These are phyloP conservation scores for Diploscapter pachys DNA, from an alignment of 1,140 invertebrate genomes.

Conservation along the genomic window DNA sequence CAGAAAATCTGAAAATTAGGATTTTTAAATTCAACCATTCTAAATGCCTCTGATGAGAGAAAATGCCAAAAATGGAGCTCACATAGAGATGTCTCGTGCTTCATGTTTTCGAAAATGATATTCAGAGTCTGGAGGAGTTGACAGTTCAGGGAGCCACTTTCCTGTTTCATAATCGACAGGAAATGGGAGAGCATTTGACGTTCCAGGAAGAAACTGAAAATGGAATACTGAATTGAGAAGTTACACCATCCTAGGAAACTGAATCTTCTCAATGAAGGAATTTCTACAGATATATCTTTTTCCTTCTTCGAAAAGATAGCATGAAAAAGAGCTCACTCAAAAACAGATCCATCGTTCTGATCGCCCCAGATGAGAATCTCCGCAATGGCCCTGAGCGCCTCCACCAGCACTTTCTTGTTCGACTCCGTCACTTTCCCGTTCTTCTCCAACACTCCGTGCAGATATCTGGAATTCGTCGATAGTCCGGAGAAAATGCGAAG, in stretches of 20 bases:
- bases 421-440: conserved; percentile 93
- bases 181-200: conserved; percentile 99
- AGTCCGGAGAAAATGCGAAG: neutral
- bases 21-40: conserved; percentile 4
- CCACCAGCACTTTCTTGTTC: conserved; percentile 89
- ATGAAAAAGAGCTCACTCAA: conserved; percentile 77
- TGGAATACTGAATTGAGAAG: conserved; percentile 21
- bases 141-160: conserved; percentile 93
- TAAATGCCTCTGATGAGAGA: neutral
- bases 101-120: conserved; percentile 98
- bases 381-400: conserved; percentile 90
- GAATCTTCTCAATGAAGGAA: neutral
- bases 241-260: neutral
- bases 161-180: conserved; percentile 91
- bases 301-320: neutral
- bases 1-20: conserved; percentile 80
- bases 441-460: conserved; percentile 89
- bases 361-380: conserved; percentile 99
- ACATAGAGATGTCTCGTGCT: conserved; percentile 91
- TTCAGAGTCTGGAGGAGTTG: conserved; percentile 95
- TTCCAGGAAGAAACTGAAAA: conserved; percentile 87
- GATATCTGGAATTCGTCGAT: conserved; percentile 67
- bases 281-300: no score
- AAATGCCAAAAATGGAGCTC: conserved; percentile 63
- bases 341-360: conserved; percentile 97